A percentile compares a stretch with the other conserved stretches of the same genome.
Evolutionary conservation across 2,888 invertebrate species (phyloP).

Genomic region (Ligdia adustata): DNA sequence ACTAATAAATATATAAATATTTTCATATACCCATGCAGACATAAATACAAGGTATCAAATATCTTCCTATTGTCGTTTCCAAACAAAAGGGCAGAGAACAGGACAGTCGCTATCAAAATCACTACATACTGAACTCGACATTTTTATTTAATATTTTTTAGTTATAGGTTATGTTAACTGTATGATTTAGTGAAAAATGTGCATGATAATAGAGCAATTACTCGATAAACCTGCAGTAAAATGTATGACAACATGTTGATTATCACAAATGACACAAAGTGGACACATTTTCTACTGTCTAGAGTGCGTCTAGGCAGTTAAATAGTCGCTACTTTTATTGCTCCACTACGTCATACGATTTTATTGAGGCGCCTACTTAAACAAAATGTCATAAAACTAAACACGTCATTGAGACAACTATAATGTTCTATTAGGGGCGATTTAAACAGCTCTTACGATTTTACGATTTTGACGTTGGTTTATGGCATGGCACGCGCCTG

Average conservation of each 20-base stretch:
- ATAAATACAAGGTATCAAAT: slow-evolving; percentile 34
- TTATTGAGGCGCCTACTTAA: slow-evolving; percentile 58
- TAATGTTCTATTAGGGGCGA: slow-evolving; percentile 72
- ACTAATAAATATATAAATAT: slow-evolving; percentile 2
- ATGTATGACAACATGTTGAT: slow-evolving; percentile 6
- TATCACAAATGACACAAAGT: slow-evolving; percentile 19
- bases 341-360: slow-evolving; percentile 48
- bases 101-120: slow-evolving; percentile 30
- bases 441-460: slow-evolving; percentile 69
- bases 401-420: slow-evolving; percentile 69
- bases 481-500: slow-evolving; percentile 65
- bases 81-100: slow-evolving; percentile 24
- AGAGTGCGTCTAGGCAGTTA: slow-evolving; percentile 45
- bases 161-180: too few species aligned
- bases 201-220: too few species aligned
- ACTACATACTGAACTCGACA: slow-evolving; percentile 6
- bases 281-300: slow-evolving; percentile 39
- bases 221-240: slow-evolving; percentile 10
- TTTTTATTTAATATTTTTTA: too few species aligned
- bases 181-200: too few species aligned
- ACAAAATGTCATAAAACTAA: slow-evolving; percentile 68
- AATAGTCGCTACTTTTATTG: slow-evolving; percentile 49
- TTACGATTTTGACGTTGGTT: slow-evolving; percentile 70
- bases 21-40: slow-evolving; percentile 9
- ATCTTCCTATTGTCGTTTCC: slow-evolving; percentile 30